Conservation (phyloP, 2,797 vertebrate species). For the Pseudochromis fuscus region DNA sequence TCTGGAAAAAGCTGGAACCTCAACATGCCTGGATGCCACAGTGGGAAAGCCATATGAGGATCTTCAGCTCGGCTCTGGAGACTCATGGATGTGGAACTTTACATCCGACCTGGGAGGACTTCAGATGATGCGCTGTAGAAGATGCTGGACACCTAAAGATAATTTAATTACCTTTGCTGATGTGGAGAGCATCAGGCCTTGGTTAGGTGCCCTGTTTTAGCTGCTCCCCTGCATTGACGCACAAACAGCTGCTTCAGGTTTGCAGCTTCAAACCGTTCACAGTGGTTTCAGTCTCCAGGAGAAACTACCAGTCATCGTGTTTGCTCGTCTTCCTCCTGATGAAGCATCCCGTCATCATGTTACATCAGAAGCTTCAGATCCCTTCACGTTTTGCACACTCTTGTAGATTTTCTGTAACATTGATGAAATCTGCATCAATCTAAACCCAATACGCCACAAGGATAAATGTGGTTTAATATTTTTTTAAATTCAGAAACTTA, state of each 20-base stretch:
- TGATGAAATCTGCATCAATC: no score
- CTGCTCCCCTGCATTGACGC: no score
- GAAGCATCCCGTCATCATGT: neutral
- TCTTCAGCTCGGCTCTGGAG: slow-evolving; percentile 20
- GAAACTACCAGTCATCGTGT: slow-evolving; percentile 9
- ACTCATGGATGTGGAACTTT: slow-evolving; percentile 15
- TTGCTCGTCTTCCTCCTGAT: slow-evolving; percentile 10
- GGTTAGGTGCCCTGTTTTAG: slow-evolving; percentile 41
- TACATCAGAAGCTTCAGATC: neutral
- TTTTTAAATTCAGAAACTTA: no score
- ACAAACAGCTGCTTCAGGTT: slow-evolving; percentile 20
- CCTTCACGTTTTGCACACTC: neutral
- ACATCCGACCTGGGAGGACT: neutral
- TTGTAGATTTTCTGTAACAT: neutral
- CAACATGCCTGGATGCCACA: slow-evolving; percentile 14
- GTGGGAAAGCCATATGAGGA: slow-evolving; percentile 34
- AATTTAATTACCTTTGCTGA: slow-evolving; percentile 27
- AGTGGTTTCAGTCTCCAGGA: slow-evolving; percentile 7
- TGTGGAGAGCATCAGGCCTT: slow-evolving; percentile 38
- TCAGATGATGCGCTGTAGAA: slow-evolving; percentile 21
- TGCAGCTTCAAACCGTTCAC: slow-evolving; percentile 17
- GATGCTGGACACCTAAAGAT: slow-evolving; percentile 33
- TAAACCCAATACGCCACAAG: no score
- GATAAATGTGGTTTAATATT: no score
- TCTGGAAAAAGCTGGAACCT: slow-evolving; percentile 43